Conservation (phyloP, 2,113 vertebrate genomes). For the Oryzias javanicus region DNA sequence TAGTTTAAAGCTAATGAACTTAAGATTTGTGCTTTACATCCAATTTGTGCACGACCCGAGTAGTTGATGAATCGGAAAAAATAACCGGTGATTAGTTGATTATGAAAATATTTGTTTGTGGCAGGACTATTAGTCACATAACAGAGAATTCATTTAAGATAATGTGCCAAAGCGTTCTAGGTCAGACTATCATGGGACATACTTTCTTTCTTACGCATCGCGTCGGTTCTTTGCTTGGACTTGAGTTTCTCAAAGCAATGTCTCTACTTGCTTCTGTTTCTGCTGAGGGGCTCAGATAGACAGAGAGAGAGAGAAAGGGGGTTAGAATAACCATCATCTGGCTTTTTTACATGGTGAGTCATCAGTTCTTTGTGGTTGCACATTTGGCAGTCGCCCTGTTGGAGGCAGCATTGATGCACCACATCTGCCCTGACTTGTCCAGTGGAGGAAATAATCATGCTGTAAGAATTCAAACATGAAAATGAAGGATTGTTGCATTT, state of each 20-base stretch:
- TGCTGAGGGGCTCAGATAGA: neutral
- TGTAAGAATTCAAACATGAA: conserved; percentile 4
- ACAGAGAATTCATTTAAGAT: too few relatives aligned
- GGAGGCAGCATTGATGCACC: conserved; percentile 55
- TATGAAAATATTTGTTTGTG: too few relatives aligned
- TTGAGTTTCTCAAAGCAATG: neutral
- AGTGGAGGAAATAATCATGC: neutral
- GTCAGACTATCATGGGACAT: too few relatives aligned
- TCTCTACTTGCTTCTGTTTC: neutral
- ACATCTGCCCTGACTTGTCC: neutral
- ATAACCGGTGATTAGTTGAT: too few relatives aligned
- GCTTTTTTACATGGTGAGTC: conserved; percentile 27
- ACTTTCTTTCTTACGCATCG: neutral
- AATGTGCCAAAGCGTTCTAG: too few relatives aligned
- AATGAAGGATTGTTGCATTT: conserved; percentile 6
- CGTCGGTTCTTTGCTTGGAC: neutral
- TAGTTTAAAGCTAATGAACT: too few relatives aligned
- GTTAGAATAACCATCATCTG: neutral
- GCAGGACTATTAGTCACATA: too few relatives aligned
- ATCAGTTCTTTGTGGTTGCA: conserved; percentile 42
- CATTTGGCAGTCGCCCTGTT: conserved; percentile 28
- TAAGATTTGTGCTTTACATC: too few relatives aligned
- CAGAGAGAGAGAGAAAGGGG: conserved; percentile 11
- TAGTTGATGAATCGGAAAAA: too few relatives aligned
- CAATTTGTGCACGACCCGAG: too few relatives aligned